These are phyloP conservation scores for Heterodera carotae DNA, from an alignment of 1,140 invertebrate genomes.

Conservation along the genomic window DNA sequence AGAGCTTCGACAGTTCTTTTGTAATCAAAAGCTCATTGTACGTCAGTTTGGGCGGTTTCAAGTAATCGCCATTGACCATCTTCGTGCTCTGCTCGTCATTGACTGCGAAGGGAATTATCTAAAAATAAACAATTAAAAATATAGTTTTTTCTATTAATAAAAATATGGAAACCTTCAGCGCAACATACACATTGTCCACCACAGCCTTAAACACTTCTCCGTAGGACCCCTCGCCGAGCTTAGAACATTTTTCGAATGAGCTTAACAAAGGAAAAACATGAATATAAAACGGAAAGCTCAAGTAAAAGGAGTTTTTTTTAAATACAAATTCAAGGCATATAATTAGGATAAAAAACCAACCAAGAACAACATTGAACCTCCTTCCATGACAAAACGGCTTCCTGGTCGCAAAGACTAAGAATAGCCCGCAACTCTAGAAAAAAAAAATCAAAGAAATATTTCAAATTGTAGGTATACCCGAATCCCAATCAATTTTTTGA, in stretches of 20 bases:
- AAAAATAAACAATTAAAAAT: background rate
- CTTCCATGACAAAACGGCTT: background rate
- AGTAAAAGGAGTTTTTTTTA: too few species aligned
- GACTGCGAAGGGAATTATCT: constrained; percentile 29
- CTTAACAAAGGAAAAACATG: background rate
- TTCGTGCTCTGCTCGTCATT: constrained; percentile 7
- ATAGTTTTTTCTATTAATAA: background rate
- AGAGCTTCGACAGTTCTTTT: constrained; percentile 20
- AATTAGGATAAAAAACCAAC: too few species aligned
- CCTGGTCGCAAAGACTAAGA: background rate
- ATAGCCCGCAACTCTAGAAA: background rate
- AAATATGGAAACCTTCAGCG: constrained; percentile 15
- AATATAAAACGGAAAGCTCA: too few species aligned
- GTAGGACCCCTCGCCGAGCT: constrained; percentile 20
- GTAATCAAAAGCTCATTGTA: constrained; percentile 32
- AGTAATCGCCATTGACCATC: constrained; percentile 29
- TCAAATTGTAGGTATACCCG: too few species aligned
- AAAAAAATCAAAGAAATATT: too few species aligned
- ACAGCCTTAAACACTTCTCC: constrained; percentile 4
- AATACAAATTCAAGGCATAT: too few species aligned
- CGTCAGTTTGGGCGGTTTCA: constrained; percentile 20
- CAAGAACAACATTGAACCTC: background rate
- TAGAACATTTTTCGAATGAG: background rate
- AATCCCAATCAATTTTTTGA: constrained; percentile 33
- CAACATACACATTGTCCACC: background rate